Base-by-base conservation (phyloP, 2,888 invertebrate species). In the Nesidiocoris tenuis region DNA sequence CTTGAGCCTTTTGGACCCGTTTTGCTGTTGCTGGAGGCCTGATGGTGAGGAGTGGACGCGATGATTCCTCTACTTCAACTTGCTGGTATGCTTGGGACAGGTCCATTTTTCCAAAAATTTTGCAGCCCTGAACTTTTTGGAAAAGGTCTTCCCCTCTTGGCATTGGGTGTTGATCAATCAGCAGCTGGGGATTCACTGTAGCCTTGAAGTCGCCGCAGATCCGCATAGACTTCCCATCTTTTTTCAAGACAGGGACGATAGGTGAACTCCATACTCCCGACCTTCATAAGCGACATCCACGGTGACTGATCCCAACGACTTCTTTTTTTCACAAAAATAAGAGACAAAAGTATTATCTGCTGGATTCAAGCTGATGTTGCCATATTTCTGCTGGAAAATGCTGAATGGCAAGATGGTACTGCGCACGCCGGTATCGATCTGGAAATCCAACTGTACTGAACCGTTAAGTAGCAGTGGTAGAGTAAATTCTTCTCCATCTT, bases 31-130 rank as follows among this genome's bases (percentile, higher is more conserved):
- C 2, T 19, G 72, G 19, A 17, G 66, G 23, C 66, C 24, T 80
- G 18, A 83, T 81, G 0, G 82, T 82, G 39, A 80, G 81, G 7
- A 81, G 76, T 25, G 80, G 77, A 21, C 82, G 80, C 2, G 82
- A 80, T 76, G 81, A 79, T 19, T 82, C 80, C 74, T 82, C 82
- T 7, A 83, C 79, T 9, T 77, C 65, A 18, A 82, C 39, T 22
- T 77, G 77, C 70, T 76, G 65, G 39, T 72, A 79, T 7, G 59
- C 74, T 23, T 74, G 68, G 16, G 75, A 76, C 67, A 77, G 17
- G 55, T 78, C 74, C 1, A 79, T 72, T 61, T 77, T 76, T 19
- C 56, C 61, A 63, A 76, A 79, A 12, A 55, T 55, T 23, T 75
- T 59, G 19, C 83, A 82, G 1, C 75, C 74, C 17, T 77, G 18